These are phyloP conservation scores for Thymelicus sylvestris DNA, from an alignment of 2,888 invertebrate genomes.

Conservation along the genomic window DNA sequence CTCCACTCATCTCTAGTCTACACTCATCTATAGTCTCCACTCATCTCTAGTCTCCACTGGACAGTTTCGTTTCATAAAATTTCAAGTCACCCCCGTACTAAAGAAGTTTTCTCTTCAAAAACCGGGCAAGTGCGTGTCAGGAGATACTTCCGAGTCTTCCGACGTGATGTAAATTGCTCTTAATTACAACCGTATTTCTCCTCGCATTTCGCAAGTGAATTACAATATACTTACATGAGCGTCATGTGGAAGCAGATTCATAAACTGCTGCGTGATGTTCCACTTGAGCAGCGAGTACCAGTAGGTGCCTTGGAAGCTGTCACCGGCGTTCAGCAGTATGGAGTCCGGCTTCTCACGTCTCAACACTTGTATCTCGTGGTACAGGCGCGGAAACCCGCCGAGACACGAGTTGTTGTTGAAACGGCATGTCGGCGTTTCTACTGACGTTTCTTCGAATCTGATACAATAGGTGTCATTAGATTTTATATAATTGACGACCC, in stretches of 20 bases:
- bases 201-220: too few species aligned
- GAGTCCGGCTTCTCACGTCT: conserved; percentile 80
- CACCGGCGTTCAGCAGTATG: conserved; percentile 92
- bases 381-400: conserved; percentile 88
- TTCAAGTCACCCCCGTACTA: too few species aligned
- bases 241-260: conserved; percentile 90
- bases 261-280: conserved; percentile 89
- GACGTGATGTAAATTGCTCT: too few species aligned
- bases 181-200: too few species aligned
- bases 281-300: conserved; percentile 91
- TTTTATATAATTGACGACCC: too few species aligned
- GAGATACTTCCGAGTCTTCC: too few species aligned
- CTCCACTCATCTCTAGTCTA: too few species aligned
- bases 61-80: too few species aligned
- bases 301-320: conserved; percentile 92
- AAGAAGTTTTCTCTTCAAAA: too few species aligned
- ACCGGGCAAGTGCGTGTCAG: too few species aligned
- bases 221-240: conserved; percentile 85
- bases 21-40: too few species aligned
- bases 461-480: background rate
- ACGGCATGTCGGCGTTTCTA: conserved; percentile 81
- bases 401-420: conserved; percentile 81
- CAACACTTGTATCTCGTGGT: conserved; percentile 80
- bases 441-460: conserved; percentile 86
- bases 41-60: too few species aligned